Conservation (phyloP, 2,797 vertebrate genomes). For the Heliangelus exortis region DNA sequence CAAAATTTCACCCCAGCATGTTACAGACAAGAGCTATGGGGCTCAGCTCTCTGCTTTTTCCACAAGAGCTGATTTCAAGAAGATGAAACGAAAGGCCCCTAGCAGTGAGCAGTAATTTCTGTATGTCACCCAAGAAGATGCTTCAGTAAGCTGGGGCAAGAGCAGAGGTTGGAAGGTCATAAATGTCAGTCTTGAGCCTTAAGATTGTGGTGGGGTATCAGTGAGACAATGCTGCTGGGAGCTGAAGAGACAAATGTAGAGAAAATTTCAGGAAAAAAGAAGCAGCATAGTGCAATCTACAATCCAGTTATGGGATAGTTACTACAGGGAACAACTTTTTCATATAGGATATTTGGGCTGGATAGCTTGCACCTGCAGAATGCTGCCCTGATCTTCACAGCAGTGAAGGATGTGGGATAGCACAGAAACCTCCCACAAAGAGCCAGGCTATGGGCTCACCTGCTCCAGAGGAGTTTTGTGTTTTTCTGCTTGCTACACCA, state of each 20-base stretch:
- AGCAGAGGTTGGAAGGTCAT: not conserved
- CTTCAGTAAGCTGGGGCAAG: not conserved
- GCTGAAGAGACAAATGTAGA: not conserved
- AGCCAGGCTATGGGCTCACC: not conserved
- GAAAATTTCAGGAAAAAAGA: not conserved
- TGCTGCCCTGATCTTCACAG: not conserved
- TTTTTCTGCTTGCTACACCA: not conserved
- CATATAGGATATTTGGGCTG: not conserved
- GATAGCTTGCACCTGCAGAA: not conserved
- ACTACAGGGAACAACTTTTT: not conserved
- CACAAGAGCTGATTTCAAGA: not conserved
- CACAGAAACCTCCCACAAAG: not conserved
- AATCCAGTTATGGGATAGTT: not conserved
- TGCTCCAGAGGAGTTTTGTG: not conserved
- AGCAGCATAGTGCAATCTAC: rapidly evolving
- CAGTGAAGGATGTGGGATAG: not conserved
- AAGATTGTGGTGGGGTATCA: not conserved
- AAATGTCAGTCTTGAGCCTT: not conserved
- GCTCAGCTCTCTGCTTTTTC: not conserved
- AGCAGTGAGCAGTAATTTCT: not conserved
- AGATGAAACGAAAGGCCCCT: not conserved
- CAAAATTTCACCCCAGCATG: not conserved
- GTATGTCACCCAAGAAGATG: not conserved
- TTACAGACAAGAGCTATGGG: not conserved
- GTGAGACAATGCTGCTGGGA: rapidly evolving